phyloP scores from a whole-genome alignment of 2,113 vertebrate species.

The Calidris pygmaea region DNA sequence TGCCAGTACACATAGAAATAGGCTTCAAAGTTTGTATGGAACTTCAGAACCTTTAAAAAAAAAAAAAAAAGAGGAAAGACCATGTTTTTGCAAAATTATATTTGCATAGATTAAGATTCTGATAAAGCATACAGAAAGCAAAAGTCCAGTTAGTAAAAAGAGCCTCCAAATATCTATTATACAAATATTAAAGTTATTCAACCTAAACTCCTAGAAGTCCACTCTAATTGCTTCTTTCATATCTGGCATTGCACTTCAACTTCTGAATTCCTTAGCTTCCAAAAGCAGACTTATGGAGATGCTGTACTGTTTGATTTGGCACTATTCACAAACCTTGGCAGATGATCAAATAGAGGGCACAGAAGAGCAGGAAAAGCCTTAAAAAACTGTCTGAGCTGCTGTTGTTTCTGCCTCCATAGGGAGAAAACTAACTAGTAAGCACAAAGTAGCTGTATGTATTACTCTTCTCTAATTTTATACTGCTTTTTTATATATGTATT shows the following conservation, averaged over 20 bases:
- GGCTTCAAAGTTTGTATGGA: background rate
- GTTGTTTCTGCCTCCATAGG: constrained; percentile 39
- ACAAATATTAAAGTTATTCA: constrained; percentile 41
- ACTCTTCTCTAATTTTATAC: constrained; percentile 9
- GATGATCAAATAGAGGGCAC: constrained; percentile 74
- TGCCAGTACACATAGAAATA: background rate
- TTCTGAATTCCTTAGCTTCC: constrained; percentile 69
- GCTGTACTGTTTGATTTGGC: constrained; percentile 78
- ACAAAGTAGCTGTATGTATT: constrained; percentile 8
- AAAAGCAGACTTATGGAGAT: constrained; percentile 63
- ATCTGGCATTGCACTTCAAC: constrained; percentile 40
- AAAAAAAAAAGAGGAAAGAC: background rate
- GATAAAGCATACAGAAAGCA: background rate
- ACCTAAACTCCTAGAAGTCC: constrained; percentile 44
- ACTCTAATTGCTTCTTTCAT: constrained; percentile 55
- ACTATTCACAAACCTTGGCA: constrained; percentile 66
- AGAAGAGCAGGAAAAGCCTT: constrained; percentile 72
- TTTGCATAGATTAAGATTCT: background rate
- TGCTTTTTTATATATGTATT: background rate
- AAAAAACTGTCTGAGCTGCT: constrained; percentile 72
- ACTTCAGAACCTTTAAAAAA: background rate
- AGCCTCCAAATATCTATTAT: constrained; percentile 7
- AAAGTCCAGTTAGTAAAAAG: background rate
- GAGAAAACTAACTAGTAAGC: constrained; percentile 50
- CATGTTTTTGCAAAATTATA: background rate